Evolutionary conservation across 2,797 vertebrate species (phyloP), one percentile per base, ranked within the genome.

Genomic region (Staurois parvus): DNA sequence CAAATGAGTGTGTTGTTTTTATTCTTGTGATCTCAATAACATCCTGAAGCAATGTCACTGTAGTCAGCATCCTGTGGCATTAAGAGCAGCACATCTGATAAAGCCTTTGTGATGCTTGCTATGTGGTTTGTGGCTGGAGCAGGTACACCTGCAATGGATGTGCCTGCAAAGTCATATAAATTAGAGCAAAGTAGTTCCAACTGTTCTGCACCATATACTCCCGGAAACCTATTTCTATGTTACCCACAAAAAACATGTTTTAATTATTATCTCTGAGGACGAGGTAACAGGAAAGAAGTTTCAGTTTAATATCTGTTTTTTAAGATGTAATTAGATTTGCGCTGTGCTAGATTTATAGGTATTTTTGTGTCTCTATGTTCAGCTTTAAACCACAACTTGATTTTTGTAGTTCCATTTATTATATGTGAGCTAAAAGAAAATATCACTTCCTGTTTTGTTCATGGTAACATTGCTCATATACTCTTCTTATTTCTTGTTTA

Each of bases 81-180:
- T 30, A 29, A 2, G 30, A 21, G 21, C n/a, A 67, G 45, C 5
- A 5, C 62, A 48, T 78, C 56, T 77, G 34, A 19, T 30, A 34
- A 12, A 32, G 66, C 7, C 21, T 34, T 29, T 32, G 42, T 37
- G 5, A 13, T 68, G 26, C 26, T 19, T 72, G n/a, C 45, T 21
- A 26, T 80, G 78, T 70, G 78, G 78, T 80, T 70, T 70, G 32
- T 67, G 19, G 64, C 40, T 45, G 29, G 19, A n/a, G 48, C 17
- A 4, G 11, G 40, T 42, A 80, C 11, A 72, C 28, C 19, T 28
- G 11, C 8, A 32, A 34, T 19, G 6, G 8, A 26, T 9, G 26
- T 76, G 21, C 24, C 7, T 15, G n/a, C 21, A n/a, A 10, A 26
- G 13, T 40, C 4, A 68, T 12, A 29, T 17, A 3, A 40, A 67